Evolutionary conservation across 2,113 vertebrate genomes (phyloP).

Genomic region (Chloebia gouldiae): DNA sequence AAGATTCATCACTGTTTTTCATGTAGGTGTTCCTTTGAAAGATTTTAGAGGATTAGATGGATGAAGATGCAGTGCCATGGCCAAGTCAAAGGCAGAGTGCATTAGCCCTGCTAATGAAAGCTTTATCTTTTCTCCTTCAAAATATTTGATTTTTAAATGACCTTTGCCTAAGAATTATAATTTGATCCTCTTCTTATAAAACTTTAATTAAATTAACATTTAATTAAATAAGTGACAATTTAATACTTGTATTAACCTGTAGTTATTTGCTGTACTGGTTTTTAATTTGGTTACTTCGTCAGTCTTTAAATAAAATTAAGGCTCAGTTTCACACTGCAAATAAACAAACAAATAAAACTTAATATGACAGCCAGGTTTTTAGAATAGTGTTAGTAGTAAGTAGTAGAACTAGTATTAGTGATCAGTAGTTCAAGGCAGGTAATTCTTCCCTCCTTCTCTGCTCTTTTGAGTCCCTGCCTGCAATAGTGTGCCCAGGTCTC

Average conservation of each 20-base stretch:
- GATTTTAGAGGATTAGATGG: neutral
- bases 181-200: neutral
- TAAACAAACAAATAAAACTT: neutral
- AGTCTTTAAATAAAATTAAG: neutral
- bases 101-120: neutral
- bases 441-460: neutral
- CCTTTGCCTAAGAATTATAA: neutral
- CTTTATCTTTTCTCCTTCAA: neutral
- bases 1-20: neutral
- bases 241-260: neutral
- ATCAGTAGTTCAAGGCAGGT: neutral
- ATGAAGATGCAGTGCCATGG: neutral
- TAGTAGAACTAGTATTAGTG: neutral
- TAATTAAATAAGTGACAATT: neutral
- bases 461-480: neutral
- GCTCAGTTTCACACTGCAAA: neutral
- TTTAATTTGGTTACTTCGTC: neutral
- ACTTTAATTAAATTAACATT: neutral
- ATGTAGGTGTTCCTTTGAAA: neutral
- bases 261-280: neutral
- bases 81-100: neutral
- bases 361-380: neutral
- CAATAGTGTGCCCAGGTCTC: accelerated
- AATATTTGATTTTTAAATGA: neutral
- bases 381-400: neutral